Evolutionary conservation across 1,140 invertebrate genomes (phyloP).

Genomic region (Cherax quadricarinatus): DNA sequence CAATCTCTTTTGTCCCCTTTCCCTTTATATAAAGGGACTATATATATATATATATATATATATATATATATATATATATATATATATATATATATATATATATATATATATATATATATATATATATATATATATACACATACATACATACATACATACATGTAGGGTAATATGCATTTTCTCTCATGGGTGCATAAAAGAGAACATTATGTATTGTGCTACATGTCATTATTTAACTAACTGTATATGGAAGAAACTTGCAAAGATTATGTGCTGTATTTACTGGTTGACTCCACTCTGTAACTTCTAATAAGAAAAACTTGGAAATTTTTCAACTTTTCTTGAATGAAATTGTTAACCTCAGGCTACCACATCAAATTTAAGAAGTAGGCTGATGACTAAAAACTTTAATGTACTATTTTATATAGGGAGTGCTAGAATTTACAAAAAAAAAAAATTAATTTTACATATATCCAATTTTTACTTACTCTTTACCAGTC

Average conservation of each 20-base stretch:
- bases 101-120: slow-evolving; percentile 35
- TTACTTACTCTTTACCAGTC: too few relatives aligned
- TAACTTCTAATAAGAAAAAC: not conserved
- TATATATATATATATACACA: slow-evolving; percentile 36
- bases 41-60: not conserved
- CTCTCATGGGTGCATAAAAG: not conserved
- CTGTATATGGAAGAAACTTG: not conserved
- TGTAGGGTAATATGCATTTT: not conserved
- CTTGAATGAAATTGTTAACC: not conserved
- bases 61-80: slow-evolving; percentile 24
- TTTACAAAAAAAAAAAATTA: too few relatives aligned
- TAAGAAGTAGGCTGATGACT: too few relatives aligned
- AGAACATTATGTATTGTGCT: not conserved
- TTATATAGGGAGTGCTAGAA: too few relatives aligned
- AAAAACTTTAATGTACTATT: too few relatives aligned
- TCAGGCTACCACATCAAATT: too few relatives aligned
- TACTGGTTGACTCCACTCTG: not conserved
- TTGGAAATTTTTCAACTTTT: not conserved
- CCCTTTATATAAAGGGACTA: too few relatives aligned
- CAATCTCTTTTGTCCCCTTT: too few relatives aligned
- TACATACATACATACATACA: not conserved
- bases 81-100: slow-evolving; percentile 26
- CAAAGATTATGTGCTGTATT: not conserved
- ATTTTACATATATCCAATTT: too few relatives aligned
- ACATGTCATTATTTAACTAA: not conserved